Conservation (phyloP, 2,113 vertebrate species). For the Bos javanicus region DNA sequence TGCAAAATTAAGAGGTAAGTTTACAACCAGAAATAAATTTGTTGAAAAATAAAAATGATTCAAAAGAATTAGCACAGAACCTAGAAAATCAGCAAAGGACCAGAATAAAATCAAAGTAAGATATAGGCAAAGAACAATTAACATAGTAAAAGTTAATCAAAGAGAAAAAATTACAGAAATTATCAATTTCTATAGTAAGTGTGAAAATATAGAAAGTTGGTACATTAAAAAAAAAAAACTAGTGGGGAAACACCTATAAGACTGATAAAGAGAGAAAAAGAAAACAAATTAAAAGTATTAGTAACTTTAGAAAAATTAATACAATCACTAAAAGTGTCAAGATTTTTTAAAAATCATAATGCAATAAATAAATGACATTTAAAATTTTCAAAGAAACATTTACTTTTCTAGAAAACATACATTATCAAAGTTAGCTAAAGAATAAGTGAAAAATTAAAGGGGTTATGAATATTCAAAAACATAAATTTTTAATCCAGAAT, state of each 20-base stretch:
- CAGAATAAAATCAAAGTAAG: background rate
- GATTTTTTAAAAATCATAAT: background rate
- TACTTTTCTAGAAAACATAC: background rate
- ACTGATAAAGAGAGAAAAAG: background rate
- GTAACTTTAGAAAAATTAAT: background rate
- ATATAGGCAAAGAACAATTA: background rate
- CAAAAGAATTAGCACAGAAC: background rate
- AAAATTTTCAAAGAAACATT: background rate
- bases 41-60: background rate
- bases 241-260: background rate
- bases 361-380: background rate
- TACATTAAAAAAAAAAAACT: background rate
- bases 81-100: constrained; percentile 7
- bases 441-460: constrained; percentile 3
- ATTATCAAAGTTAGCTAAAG: background rate
- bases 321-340: background rate
- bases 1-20: background rate
- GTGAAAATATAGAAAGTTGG: background rate
- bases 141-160: background rate
- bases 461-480: background rate
- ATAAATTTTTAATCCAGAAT: constrained; percentile 1
- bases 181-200: background rate
- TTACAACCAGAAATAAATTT: background rate
- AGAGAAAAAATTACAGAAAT: constrained; percentile 2
- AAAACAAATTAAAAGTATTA: background rate